phyloP scores from a whole-genome alignment of 2,888 invertebrate species.

The Polyploca ridens region DNA sequence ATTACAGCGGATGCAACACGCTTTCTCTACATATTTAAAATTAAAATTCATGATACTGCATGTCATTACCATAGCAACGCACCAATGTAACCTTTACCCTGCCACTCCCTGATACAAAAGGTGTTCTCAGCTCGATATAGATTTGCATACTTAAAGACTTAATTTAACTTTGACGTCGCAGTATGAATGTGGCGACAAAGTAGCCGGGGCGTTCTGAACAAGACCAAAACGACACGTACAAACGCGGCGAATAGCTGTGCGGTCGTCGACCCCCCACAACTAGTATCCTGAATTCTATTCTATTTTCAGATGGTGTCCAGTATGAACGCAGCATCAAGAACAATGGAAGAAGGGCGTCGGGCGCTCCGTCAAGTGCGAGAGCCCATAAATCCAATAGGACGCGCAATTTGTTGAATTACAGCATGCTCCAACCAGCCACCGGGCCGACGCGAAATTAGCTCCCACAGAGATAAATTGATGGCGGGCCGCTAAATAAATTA shows the following conservation, averaged over 20 bases:
- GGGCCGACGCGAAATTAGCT: slow-evolving; percentile 84
- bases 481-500: slow-evolving; percentile 83
- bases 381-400: slow-evolving; percentile 79
- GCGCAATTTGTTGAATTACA: slow-evolving; percentile 85
- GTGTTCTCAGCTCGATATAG: slow-evolving; percentile 11
- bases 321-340: slow-evolving; percentile 65
- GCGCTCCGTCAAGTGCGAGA: slow-evolving; percentile 80
- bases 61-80: background rate
- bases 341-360: slow-evolving; percentile 75
- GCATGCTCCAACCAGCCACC: slow-evolving; percentile 83
- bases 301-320: slow-evolving; percentile 59
- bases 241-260: slow-evolving; percentile 8
- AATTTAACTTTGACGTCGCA: slow-evolving; percentile 13
- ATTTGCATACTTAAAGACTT: slow-evolving; percentile 13
- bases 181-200: slow-evolving; percentile 10
- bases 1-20: background rate
- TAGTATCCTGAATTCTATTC: slow-evolving; percentile 40
- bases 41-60: background rate
- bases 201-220: slow-evolving; percentile 11
- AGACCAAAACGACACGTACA: slow-evolving; percentile 10
- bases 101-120: background rate
- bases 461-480: slow-evolving; percentile 84
- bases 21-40: background rate
- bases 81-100: background rate
- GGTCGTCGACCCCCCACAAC: slow-evolving; percentile 19